Percentiles rank a stretch among this genome's conserved stretches.
phyloP scores from a whole-genome alignment of 2,797 vertebrate species.

The Adelosebastes latens region DNA sequence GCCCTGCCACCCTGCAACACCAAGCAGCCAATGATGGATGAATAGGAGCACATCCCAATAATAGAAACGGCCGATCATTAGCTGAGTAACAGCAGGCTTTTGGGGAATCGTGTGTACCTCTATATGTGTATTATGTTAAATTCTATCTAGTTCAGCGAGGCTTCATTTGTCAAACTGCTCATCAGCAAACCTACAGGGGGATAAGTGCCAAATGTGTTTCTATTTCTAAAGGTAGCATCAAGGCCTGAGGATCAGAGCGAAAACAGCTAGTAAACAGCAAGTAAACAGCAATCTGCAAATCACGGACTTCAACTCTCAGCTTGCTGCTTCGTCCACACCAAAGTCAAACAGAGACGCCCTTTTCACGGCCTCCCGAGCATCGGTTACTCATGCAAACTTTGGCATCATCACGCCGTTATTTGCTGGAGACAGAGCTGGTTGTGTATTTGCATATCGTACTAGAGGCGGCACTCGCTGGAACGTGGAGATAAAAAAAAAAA shows the following conservation, averaged over 20 bases:
- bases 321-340: background rate
- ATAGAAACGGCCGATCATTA: conserved; percentile 60
- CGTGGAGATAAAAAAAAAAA: conserved; percentile 50
- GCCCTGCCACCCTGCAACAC: conserved; percentile 74
- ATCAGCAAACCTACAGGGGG: conserved; percentile 12
- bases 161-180: conserved; percentile 55
- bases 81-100: conserved; percentile 46
- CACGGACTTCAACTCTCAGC: conserved; percentile 2
- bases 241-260: background rate
- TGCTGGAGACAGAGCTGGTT: conserved; percentile 62
- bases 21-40: conserved; percentile 67
- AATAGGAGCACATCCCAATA: conserved; percentile 71
- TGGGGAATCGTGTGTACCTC: conserved; percentile 27
- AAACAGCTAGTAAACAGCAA: conserved; percentile 3
- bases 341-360: conserved; percentile 3
- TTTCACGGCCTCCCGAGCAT: conserved; percentile 11
- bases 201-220: conserved; percentile 7
- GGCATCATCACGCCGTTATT: conserved; percentile 39
- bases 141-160: conserved; percentile 7
- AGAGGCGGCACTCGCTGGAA: conserved; percentile 45
- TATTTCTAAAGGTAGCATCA: conserved; percentile 2
- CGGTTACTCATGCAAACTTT: conserved; percentile 45
- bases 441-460: conserved; percentile 70
- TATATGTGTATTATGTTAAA: conserved; percentile 10
- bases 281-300: conserved; percentile 29